These are phyloP conservation scores for Clivina fossor DNA, from an alignment of 2,888 invertebrate genomes.

Conservation along the genomic window DNA sequence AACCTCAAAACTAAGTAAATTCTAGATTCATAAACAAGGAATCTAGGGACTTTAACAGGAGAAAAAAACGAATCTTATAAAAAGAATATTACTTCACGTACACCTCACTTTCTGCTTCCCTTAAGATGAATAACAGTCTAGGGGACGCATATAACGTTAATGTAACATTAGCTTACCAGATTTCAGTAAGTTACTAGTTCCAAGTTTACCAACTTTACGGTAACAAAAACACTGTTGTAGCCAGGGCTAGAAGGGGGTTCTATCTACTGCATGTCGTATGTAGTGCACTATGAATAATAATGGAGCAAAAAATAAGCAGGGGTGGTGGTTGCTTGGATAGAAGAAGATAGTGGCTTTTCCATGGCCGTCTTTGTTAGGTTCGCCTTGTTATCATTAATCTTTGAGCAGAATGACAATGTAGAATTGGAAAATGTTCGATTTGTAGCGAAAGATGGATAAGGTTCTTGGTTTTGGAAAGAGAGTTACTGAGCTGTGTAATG, in stretches of 20 bases:
- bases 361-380: conserved; percentile 9
- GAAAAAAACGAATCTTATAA: too few relatives aligned
- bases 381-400: conserved; percentile 15
- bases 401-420: conserved; percentile 1
- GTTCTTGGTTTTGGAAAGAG: too few relatives aligned
- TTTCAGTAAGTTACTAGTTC: conserved; percentile 1
- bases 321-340: not conserved
- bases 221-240: conserved; percentile 9
- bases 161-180: conserved; percentile 27
- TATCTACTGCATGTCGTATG: conserved; percentile 6
- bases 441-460: too few relatives aligned
- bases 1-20: too few relatives aligned
- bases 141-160: conserved; percentile 14
- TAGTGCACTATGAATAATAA: conserved; percentile 23
- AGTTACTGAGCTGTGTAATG: too few relatives aligned
- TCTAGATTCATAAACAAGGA: too few relatives aligned
- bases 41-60: too few relatives aligned
- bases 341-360: not conserved
- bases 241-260: not conserved
- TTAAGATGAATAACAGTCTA: not conserved
- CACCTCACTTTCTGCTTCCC: too few relatives aligned
- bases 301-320: conserved; percentile 16
- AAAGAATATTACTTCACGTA: too few relatives aligned
- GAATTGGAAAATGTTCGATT: too few relatives aligned
- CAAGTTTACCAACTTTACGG: conserved; percentile 25